phyloP scores from a whole-genome alignment of 2,888 invertebrate genomes.

The Melanotus villosus region DNA sequence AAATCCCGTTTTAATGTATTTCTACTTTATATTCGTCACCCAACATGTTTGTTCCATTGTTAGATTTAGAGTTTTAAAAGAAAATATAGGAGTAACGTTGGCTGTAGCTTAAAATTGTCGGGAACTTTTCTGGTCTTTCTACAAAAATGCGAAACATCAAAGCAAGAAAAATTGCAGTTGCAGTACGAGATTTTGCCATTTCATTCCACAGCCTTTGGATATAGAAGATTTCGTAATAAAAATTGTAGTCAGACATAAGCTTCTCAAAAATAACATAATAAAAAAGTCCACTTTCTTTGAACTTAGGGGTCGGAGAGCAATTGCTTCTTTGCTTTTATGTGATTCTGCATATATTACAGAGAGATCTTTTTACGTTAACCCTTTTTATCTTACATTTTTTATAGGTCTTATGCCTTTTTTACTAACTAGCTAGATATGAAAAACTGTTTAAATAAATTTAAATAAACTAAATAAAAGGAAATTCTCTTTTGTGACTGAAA shows the following conservation, averaged over 20 bases:
- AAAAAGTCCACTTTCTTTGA: constrained; percentile 21
- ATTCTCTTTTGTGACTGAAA: too few species aligned
- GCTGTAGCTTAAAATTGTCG: not conserved
- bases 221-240: constrained; percentile 15
- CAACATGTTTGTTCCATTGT: not conserved
- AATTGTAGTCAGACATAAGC: constrained; percentile 13
- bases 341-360: constrained; percentile 20
- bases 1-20: not conserved
- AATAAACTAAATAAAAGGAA: too few species aligned
- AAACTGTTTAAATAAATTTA: constrained; percentile 12
- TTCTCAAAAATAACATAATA: constrained; percentile 19
- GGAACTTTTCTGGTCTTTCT: not conserved
- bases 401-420: not conserved
- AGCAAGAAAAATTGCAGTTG: constrained; percentile 15
- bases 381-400: not conserved
- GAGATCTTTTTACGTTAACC: not conserved
- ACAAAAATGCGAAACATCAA: not conserved
- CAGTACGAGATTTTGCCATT: constrained; percentile 3
- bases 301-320: not conserved
- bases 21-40: not conserved
- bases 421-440: constrained; percentile 3
- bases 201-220: not conserved
- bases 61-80: not conserved
- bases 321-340: constrained; percentile 20
- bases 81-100: not conserved